These are phyloP conservation scores for Engystomops pustulosus DNA, from an alignment of 2,113 vertebrate genomes.

Conservation along the genomic window DNA sequence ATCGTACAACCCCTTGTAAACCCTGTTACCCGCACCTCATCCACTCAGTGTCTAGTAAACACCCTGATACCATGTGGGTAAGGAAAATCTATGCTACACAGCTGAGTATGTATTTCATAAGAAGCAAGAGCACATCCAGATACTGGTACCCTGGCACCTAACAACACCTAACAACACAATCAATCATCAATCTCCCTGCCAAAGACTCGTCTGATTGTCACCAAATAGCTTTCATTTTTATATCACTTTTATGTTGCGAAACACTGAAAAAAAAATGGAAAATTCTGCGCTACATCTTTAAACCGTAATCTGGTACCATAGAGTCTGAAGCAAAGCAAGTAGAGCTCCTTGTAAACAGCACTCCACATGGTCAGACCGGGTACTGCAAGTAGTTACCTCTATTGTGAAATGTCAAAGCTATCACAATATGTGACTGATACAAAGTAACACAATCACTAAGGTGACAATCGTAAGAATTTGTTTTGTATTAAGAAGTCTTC, in stretches of 20 bases:
- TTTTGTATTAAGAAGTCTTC: too few species aligned
- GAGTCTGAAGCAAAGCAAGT: neutral
- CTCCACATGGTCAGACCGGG: neutral
- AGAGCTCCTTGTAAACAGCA: neutral
- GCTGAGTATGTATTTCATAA: neutral
- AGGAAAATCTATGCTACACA: neutral
- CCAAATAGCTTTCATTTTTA: neutral
- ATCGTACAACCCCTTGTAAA: neutral
- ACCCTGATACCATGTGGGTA: neutral
- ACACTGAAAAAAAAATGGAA: neutral
- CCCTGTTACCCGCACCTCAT: neutral
- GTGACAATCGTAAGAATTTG: neutral
- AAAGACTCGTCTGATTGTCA: neutral
- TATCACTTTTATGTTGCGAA: neutral
- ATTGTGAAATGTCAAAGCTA: neutral
- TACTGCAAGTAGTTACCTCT: neutral
- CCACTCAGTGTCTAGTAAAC: too few species aligned
- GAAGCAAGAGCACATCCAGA: neutral
- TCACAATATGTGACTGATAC: neutral
- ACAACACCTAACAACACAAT: too few species aligned
- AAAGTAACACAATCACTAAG: neutral
- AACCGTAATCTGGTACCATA: neutral
- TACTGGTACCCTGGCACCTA: too few species aligned
- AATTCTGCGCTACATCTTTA: neutral
- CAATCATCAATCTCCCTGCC: neutral